A percentile compares a stretch with the other conserved stretches of the same genome.
These are phyloP conservation scores for Drosophila orena DNA, from an alignment of 1,140 invertebrate genomes.

Conservation along the genomic window DNA sequence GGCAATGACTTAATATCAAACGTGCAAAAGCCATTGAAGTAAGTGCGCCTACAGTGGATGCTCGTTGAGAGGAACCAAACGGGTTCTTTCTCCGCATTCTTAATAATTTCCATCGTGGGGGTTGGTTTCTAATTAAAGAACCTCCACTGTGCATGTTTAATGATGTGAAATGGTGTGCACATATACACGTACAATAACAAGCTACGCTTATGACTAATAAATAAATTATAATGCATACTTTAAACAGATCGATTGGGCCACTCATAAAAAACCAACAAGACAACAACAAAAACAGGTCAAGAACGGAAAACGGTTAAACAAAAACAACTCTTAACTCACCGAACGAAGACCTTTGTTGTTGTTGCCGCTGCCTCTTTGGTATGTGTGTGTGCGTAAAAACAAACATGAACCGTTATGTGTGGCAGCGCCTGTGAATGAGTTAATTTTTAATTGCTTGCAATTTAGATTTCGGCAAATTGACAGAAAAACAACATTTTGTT, in stretches of 20 bases:
- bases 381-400: constrained; percentile 21
- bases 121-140: constrained; percentile 41
- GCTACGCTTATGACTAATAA: constrained; percentile 47
- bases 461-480: constrained; percentile 35
- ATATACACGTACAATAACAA: constrained; percentile 8
- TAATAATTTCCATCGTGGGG: constrained; percentile 17
- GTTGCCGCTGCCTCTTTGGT: constrained; percentile 16
- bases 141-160: constrained; percentile 28
- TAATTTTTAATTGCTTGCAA: constrained; percentile 14
- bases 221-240: constrained; percentile 40
- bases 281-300: constrained; percentile 36
- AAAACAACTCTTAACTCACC: constrained; percentile 47
- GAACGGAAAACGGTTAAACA: constrained; percentile 39
- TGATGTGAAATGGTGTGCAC: constrained; percentile 12
- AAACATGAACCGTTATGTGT: constrained; percentile 18
- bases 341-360: constrained; percentile 26
- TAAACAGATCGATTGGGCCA: constrained; percentile 44
- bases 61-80: constrained; percentile 38
- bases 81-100: constrained; percentile 21
- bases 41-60: constrained; percentile 44
- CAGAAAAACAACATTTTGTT: constrained; percentile 3
- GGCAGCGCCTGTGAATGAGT: constrained; percentile 30
- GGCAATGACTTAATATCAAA: constrained; percentile 45
- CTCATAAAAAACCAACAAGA: constrained; percentile 6
- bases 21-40: constrained; percentile 27